Evolutionary conservation across 1,140 invertebrate genomes (phyloP).

Genomic region (Ooceraea biroi): DNA sequence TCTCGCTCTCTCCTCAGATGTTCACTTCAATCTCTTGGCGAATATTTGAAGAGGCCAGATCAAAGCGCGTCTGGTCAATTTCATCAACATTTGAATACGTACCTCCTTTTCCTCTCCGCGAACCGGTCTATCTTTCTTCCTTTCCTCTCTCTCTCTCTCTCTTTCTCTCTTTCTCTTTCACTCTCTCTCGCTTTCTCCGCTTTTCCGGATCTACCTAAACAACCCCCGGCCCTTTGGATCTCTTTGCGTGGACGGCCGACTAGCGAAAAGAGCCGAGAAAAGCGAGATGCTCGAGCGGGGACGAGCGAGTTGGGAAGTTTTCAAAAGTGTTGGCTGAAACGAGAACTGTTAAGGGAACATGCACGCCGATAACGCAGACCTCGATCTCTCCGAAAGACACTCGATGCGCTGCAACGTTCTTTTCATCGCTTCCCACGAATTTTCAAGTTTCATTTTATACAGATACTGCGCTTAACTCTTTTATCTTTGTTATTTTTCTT

Average conservation of each 20-base stretch:
- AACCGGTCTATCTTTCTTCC: slow-evolving; percentile 32
- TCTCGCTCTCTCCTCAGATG: slow-evolving; percentile 84
- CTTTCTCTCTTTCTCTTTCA: not conserved
- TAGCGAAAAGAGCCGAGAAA: slow-evolving; percentile 71
- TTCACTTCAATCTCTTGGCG: slow-evolving; percentile 86
- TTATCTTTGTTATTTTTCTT: not conserved
- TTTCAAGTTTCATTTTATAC: slow-evolving; percentile 43
- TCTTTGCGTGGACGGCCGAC: slow-evolving; percentile 66
- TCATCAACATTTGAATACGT: slow-evolving; percentile 87
- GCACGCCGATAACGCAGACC: slow-evolving; percentile 67
- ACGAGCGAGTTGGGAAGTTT: slow-evolving; percentile 74
- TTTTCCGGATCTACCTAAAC: slow-evolving; percentile 66
- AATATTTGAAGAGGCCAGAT: slow-evolving; percentile 86
- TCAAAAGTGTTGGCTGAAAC: slow-evolving; percentile 76
- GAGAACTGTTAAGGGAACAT: slow-evolving; percentile 73
- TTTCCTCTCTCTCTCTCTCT: not conserved
- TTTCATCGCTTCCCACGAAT: slow-evolving; percentile 43
- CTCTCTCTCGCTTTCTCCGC: slow-evolving; percentile 33
- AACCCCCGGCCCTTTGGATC: slow-evolving; percentile 69
- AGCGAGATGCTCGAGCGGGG: slow-evolving; percentile 51
- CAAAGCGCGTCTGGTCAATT: slow-evolving; percentile 87
- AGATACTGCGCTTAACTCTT: not conserved
- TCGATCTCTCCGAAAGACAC: slow-evolving; percentile 69
- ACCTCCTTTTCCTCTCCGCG: slow-evolving; percentile 56
- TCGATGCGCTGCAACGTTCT: slow-evolving; percentile 55